phyloP scores from a whole-genome alignment of 2,113 vertebrate species.

The Hypomesus transpacificus region DNA sequence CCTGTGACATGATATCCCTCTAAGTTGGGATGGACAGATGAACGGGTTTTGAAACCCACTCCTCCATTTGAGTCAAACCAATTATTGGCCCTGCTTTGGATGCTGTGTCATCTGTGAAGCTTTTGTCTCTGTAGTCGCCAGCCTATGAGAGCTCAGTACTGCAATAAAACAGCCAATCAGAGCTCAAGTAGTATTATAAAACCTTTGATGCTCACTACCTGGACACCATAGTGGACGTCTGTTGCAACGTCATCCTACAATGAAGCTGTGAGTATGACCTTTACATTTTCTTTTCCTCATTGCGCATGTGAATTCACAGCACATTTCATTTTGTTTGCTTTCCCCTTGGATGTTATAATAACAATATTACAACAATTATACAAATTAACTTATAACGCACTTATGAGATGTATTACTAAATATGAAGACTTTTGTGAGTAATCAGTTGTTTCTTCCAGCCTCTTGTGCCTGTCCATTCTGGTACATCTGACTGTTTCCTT shows the following conservation, averaged over 20 bases:
- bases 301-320: neutral
- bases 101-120: conserved; percentile 12
- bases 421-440: neutral
- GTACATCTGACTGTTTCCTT: conserved; percentile 35
- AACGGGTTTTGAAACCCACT: neutral
- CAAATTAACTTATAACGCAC: too few relatives aligned
- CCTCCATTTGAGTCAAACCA: neutral
- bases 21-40: neutral
- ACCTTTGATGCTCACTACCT: neutral
- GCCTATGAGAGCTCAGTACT: neutral
- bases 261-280: conserved; percentile 62
- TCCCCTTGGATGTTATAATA: too few relatives aligned
- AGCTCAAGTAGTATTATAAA: conserved; percentile 25
- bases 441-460: conserved; percentile 34
- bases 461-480: conserved; percentile 41
- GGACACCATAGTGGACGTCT: conserved; percentile 6
- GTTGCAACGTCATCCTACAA: conserved; percentile 37
- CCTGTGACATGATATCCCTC: neutral
- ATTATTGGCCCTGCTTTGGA: conserved; percentile 23
- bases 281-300: neutral
- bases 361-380: too few relatives aligned
- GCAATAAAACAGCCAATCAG: neutral
- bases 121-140: conserved; percentile 41
- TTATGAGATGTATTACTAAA: neutral
- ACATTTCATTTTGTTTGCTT: too few relatives aligned